phyloP scores from a whole-genome alignment of 2,113 vertebrate species.

The Limnothrissa miodon region DNA sequence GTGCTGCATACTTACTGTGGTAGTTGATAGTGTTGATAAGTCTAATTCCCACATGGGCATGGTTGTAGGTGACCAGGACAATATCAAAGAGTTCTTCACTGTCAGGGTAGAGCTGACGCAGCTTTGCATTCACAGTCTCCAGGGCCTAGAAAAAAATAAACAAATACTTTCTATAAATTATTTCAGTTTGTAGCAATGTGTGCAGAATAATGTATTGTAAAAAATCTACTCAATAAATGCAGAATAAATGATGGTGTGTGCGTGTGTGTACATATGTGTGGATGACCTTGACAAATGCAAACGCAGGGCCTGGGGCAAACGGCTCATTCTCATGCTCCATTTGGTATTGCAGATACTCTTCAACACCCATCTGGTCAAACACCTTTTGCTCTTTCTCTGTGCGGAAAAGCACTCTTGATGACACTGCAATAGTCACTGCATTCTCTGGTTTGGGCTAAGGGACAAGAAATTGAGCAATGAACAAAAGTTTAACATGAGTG shows the following conservation, averaged over 20 bases:
- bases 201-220: not conserved
- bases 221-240: not conserved
- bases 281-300: conserved; percentile 90
- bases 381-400: conserved; percentile 94
- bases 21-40: conserved; percentile 99
- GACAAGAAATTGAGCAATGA: not conserved
- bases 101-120: conserved; percentile 87
- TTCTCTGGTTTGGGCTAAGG: conserved; percentile 90
- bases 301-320: conserved; percentile 88
- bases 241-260: not conserved
- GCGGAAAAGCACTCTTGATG: conserved; percentile 89
- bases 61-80: conserved; percentile 95
- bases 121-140: conserved; percentile 82
- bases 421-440: conserved; percentile 92
- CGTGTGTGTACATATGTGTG: not conserved
- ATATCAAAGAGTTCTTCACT: conserved; percentile 95
- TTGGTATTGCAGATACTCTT: conserved; percentile 91
- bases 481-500: not conserved
- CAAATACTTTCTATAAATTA: too few species aligned
- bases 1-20: conserved; percentile 77
- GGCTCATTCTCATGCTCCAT: conserved; percentile 93
- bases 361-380: conserved; percentile 84
- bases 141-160: conserved; percentile 76
- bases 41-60: conserved; percentile 92
- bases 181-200: too few species aligned